Evolutionary conservation across 2,113 vertebrate genomes (phyloP).

Genomic region (Chloropsis cyanopogon): DNA sequence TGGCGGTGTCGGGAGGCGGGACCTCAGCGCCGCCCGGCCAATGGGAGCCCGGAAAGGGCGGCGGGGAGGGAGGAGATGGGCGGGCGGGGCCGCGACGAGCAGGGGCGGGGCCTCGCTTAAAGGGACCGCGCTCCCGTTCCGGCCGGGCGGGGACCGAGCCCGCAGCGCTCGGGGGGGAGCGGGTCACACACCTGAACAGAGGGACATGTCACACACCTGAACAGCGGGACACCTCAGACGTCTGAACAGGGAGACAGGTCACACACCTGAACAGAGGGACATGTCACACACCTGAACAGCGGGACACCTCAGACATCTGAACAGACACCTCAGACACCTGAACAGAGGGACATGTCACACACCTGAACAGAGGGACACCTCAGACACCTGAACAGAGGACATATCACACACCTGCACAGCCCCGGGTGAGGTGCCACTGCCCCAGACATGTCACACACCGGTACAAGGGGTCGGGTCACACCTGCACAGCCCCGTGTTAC

Average conservation of each 20-base stretch:
- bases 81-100: fast-evolving
- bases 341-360: not conserved
- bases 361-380: not conserved
- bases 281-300: fast-evolving
- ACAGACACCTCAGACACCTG: too few species aligned
- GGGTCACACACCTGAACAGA: not conserved
- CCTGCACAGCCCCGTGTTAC: not conserved
- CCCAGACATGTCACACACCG: too few species aligned
- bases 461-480: not conserved
- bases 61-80: not conserved
- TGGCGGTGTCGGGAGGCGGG: not conserved
- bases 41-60: not conserved
- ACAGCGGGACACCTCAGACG: fast-evolving
- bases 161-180: not conserved
- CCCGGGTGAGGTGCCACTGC: too few species aligned
- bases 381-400: too few species aligned
- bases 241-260: not conserved
- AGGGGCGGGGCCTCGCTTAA: not conserved
- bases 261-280: not conserved
- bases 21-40: not conserved
- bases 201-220: not conserved
- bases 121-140: not conserved
- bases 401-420: not conserved
- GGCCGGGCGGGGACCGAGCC: not conserved
- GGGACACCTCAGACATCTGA: too few species aligned